Base-by-base conservation (phyloP, 2,113 vertebrate species). In the Syngnathus scovelli region DNA sequence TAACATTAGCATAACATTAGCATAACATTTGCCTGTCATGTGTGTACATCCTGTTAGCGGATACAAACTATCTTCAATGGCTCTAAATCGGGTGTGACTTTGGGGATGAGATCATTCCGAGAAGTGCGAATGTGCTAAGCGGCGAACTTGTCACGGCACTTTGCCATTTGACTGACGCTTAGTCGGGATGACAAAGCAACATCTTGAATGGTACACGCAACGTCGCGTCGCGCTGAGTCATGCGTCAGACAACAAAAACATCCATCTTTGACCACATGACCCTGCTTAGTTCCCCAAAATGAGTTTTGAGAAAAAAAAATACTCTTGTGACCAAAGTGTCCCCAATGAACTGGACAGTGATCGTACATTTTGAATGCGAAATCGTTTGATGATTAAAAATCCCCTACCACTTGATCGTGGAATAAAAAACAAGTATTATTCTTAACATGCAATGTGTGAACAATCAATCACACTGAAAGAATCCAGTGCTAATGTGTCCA, bases 151-250 rank as follows among this genome's bases (percentile, higher is more conserved):
- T 13, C 38, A 44, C 41, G 23, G 60, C 37, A 64, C 37, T 23
- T 38, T 3, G 37, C 51, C 62, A 70, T 41, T 55, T 43, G 21
- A 67, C 58, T 15, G 21, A 67, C 43, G 58, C 61, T 62, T 7
- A 72, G 49, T 16, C 61, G 61, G 39, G 54, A 77, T 74, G 70
- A 78, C 70, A 41, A 75, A 71, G 69, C 72, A 76, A 48, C 55
- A 62, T 60, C 51, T 36, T 7, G 10, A 46, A 46, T 43, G 41
- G 23, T 44, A 9, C 27, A 33, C 27, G 27, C 27, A 44, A 12
- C 43, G 44, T n/a, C 7, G 13, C 15, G 36, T 27, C 12, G 11
- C 0, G 27, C 27, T 33, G 27, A 6, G 6, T 43, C 1, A 7
- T 36, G 3, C 51, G 39, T 23, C 33, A 3, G 41, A 52, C 21